phyloP scores from a whole-genome alignment of 2,113 vertebrate species.

The Xenopus tropicalis region UCB_Xtro_10.0 CM004447.2:68825501-68826000 shows the following conservation, averaged over 20 bases:
- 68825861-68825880: too few relatives aligned
- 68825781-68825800: neutral
- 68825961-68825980: too few relatives aligned
- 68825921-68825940: too few relatives aligned
- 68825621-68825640: slow-evolving; percentile 30
- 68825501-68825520: slow-evolving; percentile 9
- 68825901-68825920: too few relatives aligned
- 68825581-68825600: slow-evolving; percentile 36
- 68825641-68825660: slow-evolving; percentile 40
- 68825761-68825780: neutral
- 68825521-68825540: slow-evolving; percentile 19
- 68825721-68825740: slow-evolving; percentile 23
- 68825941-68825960: too few relatives aligned
- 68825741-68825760: slow-evolving; percentile 3
- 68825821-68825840: too few relatives aligned
- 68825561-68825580: slow-evolving; percentile 33
- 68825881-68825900: too few relatives aligned
- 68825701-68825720: slow-evolving; percentile 12
- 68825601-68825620: slow-evolving; percentile 32
- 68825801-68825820: neutral
- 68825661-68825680: slow-evolving; percentile 34
- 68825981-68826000: too few relatives aligned
- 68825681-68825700: slow-evolving; percentile 28
- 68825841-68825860: too few relatives aligned
- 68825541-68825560: slow-evolving; percentile 22